Evolutionary conservation across 2,888 invertebrate genomes (phyloP), one percentile per base, ranked within the genome.

Genomic region (Drosophila gaucha): DNA sequence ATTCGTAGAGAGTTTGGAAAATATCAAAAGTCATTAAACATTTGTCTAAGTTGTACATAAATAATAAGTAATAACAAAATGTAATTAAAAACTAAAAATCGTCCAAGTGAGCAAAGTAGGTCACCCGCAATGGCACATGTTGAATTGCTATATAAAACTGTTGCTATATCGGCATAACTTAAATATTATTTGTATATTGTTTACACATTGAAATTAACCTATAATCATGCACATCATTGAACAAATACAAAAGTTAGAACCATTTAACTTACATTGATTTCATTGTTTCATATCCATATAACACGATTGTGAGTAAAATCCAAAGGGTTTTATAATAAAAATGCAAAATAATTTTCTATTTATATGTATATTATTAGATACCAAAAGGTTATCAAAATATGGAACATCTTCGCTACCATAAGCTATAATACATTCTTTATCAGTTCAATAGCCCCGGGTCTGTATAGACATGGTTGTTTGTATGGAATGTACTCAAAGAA

Each of bases 81-180:
- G 54, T 33, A 41, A 46, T 60, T 12, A 33, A 52, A 54, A 31
- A 57, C 41, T 68, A 10, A 20, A 72, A 66, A 78, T 80, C 85
- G 85, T 86, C 78, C 78, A 78, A 66, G 56, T 58, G 60, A 78
- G 41, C 64, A 68, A 50, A 58, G 58, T 75, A 75, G 73, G 20
- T 60, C 47, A 41, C 51, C 57, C 24, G 24, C 41, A 41, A 76
- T 62, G 67, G 66, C 77, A 64, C 26, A 26, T 26, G 35, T 35
- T 16, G 8, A 70, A 72, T 79, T 78, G 66, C 66, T 78, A 67
- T 62, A 71, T 62, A 50, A 28, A 41, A 58, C n/a, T n/a, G n/a
- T n/a, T n/a, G n/a, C n/a, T n/a, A n/a, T n/a, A n/a, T n/a, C n/a
- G n/a, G n/a, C n/a, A 36, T 18, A 44, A 31, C 36, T 63, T 30